Conservation (phyloP, 2,888 invertebrate genomes). For the Chouioia cunea region DNA sequence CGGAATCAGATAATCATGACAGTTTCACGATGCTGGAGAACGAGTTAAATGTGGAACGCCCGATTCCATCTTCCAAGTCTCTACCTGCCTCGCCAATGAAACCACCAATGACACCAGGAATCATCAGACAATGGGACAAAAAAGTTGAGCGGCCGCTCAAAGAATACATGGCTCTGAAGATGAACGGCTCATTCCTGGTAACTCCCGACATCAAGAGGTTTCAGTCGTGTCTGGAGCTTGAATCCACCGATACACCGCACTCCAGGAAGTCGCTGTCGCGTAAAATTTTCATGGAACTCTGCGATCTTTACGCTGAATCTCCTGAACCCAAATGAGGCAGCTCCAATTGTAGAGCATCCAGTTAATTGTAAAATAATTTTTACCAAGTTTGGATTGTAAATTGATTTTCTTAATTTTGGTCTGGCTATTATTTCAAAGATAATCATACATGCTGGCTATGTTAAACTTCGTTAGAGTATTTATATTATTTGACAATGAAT, state of each 20-base stretch:
- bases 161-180: constrained; percentile 55
- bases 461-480: constrained; percentile 27
- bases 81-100: constrained; percentile 39
- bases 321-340: constrained; percentile 20
- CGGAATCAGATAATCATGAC: constrained; percentile 30
- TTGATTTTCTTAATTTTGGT: constrained; percentile 13
- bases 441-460: constrained; percentile 41
- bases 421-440: constrained; percentile 16
- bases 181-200: constrained; percentile 52
- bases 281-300: constrained; percentile 51
- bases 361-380: constrained; percentile 8
- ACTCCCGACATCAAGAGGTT: constrained; percentile 52
- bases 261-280: constrained; percentile 49
- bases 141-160: constrained; percentile 45
- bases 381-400: not conserved
- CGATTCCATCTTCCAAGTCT: constrained; percentile 35
- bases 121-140: constrained; percentile 38
- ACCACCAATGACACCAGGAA: constrained; percentile 20
- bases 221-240: constrained; percentile 21
- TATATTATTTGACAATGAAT: constrained; percentile 19
- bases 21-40: constrained; percentile 45
- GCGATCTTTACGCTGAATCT: constrained; percentile 51
- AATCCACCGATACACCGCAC: constrained; percentile 43
- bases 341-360: not conserved
- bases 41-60: constrained; percentile 38